These are phyloP conservation scores for Aplochiton taeniatus DNA, from an alignment of 2,797 vertebrate genomes.

Conservation along the genomic window DNA sequence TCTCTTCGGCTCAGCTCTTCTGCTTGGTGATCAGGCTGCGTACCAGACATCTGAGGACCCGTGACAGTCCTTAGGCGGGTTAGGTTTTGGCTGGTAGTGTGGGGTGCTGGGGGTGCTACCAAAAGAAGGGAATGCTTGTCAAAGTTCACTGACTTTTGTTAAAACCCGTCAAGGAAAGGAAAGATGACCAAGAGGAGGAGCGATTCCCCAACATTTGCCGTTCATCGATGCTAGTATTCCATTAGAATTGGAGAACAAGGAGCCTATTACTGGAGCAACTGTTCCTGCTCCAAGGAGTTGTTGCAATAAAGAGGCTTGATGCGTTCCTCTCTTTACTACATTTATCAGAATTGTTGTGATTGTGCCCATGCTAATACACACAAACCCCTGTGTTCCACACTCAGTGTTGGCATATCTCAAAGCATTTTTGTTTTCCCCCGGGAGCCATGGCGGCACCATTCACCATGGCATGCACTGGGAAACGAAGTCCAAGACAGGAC, in stretches of 20 bases:
- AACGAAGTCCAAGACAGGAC: background rate
- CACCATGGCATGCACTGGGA: too few species aligned
- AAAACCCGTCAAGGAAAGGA: slow-evolving; percentile 60
- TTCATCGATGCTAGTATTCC: slow-evolving; percentile 43
- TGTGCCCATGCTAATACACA: too few species aligned
- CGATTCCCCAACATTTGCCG: background rate
- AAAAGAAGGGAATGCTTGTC: slow-evolving; percentile 39
- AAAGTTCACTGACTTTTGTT: slow-evolving; percentile 68
- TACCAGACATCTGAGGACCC: slow-evolving; percentile 20
- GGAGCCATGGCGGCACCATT: too few species aligned
- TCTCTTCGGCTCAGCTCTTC: slow-evolving; percentile 33
- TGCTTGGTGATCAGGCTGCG: slow-evolving; percentile 22
- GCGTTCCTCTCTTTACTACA: too few species aligned
- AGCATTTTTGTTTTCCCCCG: too few species aligned
- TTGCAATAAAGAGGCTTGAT: too few species aligned
- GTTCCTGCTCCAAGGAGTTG: too few species aligned
- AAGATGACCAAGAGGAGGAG: slow-evolving; percentile 33
- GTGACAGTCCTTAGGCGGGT: slow-evolving; percentile 40
- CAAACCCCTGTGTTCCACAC: too few species aligned
- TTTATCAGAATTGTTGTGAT: too few species aligned
- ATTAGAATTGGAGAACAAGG: slow-evolving; percentile 46
- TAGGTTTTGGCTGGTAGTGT: slow-evolving; percentile 33
- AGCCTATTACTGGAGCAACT: background rate
- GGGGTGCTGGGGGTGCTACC: slow-evolving; percentile 18
- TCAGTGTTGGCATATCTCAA: too few species aligned